A percentile compares a stretch with the other conserved stretches of the same genome.
Evolutionary conservation across 2,888 invertebrate genomes (phyloP).

Genomic region (Lomographa bimaculata): DNA sequence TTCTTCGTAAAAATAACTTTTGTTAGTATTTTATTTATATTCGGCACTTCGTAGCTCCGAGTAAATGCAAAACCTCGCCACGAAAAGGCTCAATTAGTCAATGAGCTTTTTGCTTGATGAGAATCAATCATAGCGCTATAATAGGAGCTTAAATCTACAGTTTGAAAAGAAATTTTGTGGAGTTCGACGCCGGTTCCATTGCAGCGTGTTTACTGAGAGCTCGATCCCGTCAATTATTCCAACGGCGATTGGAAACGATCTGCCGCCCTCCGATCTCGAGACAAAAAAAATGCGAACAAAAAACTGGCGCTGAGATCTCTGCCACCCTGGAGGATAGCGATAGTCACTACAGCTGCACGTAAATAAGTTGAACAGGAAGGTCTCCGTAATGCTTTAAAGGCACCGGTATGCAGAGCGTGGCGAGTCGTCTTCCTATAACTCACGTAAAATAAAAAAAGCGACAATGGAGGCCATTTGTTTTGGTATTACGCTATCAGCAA

Average conservation of each 20-base stretch:
- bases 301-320: constrained; percentile 40
- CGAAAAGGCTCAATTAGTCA: constrained; percentile 27
- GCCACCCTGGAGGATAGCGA: constrained; percentile 43
- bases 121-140: constrained; percentile 26
- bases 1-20: constrained; percentile 1
- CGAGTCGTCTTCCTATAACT: constrained; percentile 58
- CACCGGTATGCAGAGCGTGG: constrained; percentile 54
- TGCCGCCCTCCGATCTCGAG: constrained; percentile 40
- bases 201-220: constrained; percentile 45
- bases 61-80: constrained; percentile 10
- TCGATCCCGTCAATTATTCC: constrained; percentile 58
- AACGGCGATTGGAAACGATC: constrained; percentile 51
- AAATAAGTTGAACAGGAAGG: constrained; percentile 37
- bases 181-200: constrained; percentile 25
- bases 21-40: not conserved
- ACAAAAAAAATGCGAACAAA: constrained; percentile 49
- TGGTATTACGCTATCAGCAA: constrained; percentile 71
- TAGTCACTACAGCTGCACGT: constrained; percentile 31
- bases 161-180: constrained; percentile 27
- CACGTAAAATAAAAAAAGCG: constrained; percentile 66
- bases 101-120: constrained; percentile 21
- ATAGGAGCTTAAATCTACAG: constrained; percentile 20
- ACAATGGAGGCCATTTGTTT: constrained; percentile 73
- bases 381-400: constrained; percentile 38
- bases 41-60: constrained; percentile 5